Evolutionary conservation across 2,888 invertebrate genomes (phyloP).

Genomic region (Noctua fimbriata): DNA sequence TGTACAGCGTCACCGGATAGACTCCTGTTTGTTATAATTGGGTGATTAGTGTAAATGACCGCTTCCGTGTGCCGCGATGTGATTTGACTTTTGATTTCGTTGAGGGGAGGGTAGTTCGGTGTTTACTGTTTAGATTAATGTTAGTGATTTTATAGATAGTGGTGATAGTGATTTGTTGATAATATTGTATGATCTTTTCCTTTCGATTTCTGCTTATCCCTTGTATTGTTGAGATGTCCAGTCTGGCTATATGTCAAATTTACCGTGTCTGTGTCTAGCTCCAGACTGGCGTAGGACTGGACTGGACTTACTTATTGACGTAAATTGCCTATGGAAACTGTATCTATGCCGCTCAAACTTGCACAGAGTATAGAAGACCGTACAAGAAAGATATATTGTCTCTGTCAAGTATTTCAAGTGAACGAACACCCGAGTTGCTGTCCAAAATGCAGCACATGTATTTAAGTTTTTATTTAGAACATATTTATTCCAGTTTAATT

Average conservation of each 20-base stretch:
- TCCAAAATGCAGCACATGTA: neutral
- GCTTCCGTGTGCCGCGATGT: constrained; percentile 59
- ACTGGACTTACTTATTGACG: too few species aligned
- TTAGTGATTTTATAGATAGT: constrained; percentile 11
- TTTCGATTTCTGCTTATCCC: neutral
- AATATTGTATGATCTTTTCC: neutral
- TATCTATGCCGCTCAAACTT: too few species aligned
- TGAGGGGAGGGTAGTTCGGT: constrained; percentile 44
- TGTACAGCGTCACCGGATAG: constrained; percentile 60
- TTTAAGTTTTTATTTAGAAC: neutral
- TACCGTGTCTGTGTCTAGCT: too few species aligned
- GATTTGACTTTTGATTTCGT: constrained; percentile 60
- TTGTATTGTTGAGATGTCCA: too few species aligned
- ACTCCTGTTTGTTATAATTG: constrained; percentile 60
- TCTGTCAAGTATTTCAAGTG: too few species aligned
- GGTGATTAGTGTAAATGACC: constrained; percentile 60
- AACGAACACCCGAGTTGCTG: too few species aligned
- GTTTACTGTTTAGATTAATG: constrained; percentile 15
- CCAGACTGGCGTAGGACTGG: too few species aligned
- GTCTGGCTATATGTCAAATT: too few species aligned
- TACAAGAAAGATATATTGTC: too few species aligned
- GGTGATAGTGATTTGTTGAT: constrained; percentile 13
- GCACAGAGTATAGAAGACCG: too few species aligned
- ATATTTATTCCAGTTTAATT: neutral
- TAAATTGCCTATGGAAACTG: too few species aligned